Evolutionary conservation across 2,113 vertebrate species (phyloP).

Genomic region (Leptosomus discolor): DNA sequence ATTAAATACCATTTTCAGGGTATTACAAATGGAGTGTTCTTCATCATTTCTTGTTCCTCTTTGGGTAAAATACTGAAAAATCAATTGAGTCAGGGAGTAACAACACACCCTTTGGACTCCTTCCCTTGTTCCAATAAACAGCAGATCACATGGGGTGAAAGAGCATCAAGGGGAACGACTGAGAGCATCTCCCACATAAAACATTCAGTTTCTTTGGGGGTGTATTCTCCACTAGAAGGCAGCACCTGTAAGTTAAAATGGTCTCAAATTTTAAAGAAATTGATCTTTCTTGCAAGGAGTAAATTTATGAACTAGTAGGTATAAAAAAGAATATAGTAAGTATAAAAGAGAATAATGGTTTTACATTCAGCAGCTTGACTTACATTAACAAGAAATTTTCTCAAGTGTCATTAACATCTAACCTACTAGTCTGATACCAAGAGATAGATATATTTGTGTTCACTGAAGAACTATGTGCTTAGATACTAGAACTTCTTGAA

Average conservation of each 20-base stretch:
- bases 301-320: background rate
- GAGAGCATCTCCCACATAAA: background rate
- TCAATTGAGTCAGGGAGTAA: background rate
- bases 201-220: background rate
- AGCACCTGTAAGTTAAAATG: background rate
- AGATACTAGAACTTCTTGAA: background rate
- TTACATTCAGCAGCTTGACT: background rate
- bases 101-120: background rate
- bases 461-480: background rate
- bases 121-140: background rate
- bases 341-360: background rate
- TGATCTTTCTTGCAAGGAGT: background rate
- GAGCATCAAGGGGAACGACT: background rate
- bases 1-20: background rate
- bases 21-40: background rate
- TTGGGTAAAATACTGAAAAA: background rate
- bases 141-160: fast-evolving
- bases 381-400: background rate
- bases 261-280: background rate
- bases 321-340: background rate
- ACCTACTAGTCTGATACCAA: background rate
- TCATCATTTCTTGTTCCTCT: background rate
- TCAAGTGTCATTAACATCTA: background rate
- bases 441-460: background rate
- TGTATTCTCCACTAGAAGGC: background rate